Base-by-base conservation (phyloP, 1,140 invertebrate genomes). In the Anoplolepis gracilipes region DNA sequence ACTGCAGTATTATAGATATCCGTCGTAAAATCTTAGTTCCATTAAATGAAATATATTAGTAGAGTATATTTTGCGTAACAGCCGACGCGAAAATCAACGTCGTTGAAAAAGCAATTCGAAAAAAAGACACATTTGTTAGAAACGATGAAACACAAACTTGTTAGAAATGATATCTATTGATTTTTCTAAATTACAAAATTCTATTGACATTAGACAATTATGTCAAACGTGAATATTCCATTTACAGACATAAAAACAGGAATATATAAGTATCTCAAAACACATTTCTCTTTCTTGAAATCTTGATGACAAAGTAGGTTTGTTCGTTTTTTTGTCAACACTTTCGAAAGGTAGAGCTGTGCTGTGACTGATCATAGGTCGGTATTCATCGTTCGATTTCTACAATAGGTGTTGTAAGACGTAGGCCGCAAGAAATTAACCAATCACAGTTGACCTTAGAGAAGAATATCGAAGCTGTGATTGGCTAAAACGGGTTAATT, bases 121-220 rank as follows among this genome's bases (percentile, higher is more conserved):
- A 10, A 16, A 61, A 46, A 22, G 49, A 28, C 6, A 64, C 7
- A 22, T 64, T 42, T 28, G 16, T 22, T n/a, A 19, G 2, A 49
- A 49, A 49, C 3, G 5, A 5, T 49, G 5, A 49, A 3, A 49
- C 4, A 13, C 46, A 49, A 13, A 19, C 5, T 46, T 46, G 4
- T 46, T 49, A 46, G 16, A 49, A 19, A 28, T n/a, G 6, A n/a
- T 57, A 16, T 7, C 16, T 7, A 46, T 77, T 28, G 10, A 28
- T 33, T 77, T 30, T n/a, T 75, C 7, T 10, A 28, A 46, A 62
- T 22, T 13, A 25, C 42, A 77, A 64, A 49, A 77, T 33, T 77
- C 25, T 19, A 1, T 30, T 8, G 4, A n/a, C 36, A 30, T 70
- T 16, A 49, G 6, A 33, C 59, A 16, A 62, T 16, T 30, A n/a